Conservation (phyloP, 1,140 invertebrate genomes). For the Caenorhabditis tropicalis region DNA sequence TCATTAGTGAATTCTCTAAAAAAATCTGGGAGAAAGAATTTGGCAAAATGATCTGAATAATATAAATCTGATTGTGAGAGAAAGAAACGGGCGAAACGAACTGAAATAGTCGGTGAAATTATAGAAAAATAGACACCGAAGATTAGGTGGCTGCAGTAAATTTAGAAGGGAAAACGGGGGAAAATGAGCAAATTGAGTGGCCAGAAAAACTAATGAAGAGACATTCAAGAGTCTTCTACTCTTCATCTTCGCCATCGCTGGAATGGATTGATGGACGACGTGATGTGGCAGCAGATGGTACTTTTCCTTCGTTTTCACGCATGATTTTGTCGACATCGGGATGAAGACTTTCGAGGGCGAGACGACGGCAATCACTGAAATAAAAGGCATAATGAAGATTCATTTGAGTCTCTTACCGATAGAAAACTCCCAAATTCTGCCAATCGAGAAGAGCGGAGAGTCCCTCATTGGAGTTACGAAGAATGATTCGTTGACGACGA, state of each 20-base stretch:
- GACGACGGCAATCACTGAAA: slow-evolving; percentile 68
- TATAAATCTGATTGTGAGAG: no score
- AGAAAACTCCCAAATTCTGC: slow-evolving; percentile 81
- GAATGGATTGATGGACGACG: slow-evolving; percentile 56
- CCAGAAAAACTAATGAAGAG: no score
- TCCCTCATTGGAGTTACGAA: slow-evolving; percentile 94
- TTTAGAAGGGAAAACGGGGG: no score
- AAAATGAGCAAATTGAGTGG: no score
- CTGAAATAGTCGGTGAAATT: no score
- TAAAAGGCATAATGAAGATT: background rate
- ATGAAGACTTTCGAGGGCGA: slow-evolving; percentile 67
- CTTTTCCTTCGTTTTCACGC: slow-evolving; percentile 62
- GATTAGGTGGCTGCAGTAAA: no score
- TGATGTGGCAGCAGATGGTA: slow-evolving; percentile 67
- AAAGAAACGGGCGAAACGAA: no score
- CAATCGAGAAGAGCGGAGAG: slow-evolving; percentile 96
- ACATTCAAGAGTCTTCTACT: no score
- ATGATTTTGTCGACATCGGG: slow-evolving; percentile 70
- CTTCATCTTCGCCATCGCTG: slow-evolving; percentile 10
- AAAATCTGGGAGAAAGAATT: no score
- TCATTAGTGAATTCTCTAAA: no score
- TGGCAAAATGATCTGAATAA: no score
- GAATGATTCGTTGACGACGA: slow-evolving; percentile 93
- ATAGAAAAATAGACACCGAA: no score
- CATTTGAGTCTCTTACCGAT: background rate